Evolutionary conservation across 2,113 vertebrate species (phyloP), one percentile per base, ranked within the genome.

Genomic region (Indicator indicator): DNA sequence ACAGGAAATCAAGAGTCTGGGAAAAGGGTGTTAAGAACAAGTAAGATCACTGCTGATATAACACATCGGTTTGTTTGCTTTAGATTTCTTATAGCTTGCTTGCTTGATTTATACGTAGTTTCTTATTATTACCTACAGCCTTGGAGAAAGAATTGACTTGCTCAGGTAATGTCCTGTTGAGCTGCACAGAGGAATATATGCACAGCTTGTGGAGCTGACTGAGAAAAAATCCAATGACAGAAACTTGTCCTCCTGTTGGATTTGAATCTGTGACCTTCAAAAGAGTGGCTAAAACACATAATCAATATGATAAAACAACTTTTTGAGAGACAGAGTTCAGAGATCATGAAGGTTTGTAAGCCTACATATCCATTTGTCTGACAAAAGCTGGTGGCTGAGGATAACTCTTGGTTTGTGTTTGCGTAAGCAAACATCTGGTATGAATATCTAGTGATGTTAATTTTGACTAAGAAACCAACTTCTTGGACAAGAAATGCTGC

Each of bases 61-160:
- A 87, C 42, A 23, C 30, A 82, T 69, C 69, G 48, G 3, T 68
- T 95, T 73, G 44, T 93, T 90, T 87, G 20, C 60, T 86, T 88
- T 83, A 94, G 72, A 67, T 93, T 81, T 90, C 67, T 58, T 73
- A 75, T 75, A 83, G 21, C 16, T 89, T 87, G 40, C 74, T 95
- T 82, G 30, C 9, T 55, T 93, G 84, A 93, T 93, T 93, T 94
- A 92, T 91, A 58, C 68, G 30, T 64, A 63, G 58, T 42, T 90
- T 10, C 63, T 89, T 86, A 33, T 80, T 84, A 75, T 92, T 89
- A 55, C 32, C 63, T 73, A 3, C 64, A 85, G 50, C 50, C 58
- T 89, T 74, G 74, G 64, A 94, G 80, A 59, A 90, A 79, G 38
- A 83, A 86, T n/a, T 69, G 55, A 26, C 83, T 94, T 79, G 59